phyloP scores from a whole-genome alignment of 1,140 invertebrate species.

The Odontomachus brunneus region DNA sequence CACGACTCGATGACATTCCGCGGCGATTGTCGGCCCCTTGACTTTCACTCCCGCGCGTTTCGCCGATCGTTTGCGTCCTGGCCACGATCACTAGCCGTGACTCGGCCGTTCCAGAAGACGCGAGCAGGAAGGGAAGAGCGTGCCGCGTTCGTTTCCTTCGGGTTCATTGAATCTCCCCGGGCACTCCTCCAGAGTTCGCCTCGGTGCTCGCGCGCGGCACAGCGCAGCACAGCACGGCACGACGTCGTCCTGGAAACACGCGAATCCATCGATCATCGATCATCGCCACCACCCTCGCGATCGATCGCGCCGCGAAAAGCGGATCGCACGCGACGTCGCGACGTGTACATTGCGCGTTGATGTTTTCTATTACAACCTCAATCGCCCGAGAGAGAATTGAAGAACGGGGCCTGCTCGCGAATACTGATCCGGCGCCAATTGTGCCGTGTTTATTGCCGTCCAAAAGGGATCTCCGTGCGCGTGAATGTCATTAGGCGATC shows the following conservation, averaged over 20 bases:
- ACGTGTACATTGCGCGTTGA: not conserved
- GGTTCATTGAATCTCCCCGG: constrained; percentile 75
- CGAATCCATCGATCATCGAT: constrained; percentile 74
- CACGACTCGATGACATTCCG: constrained; percentile 66
- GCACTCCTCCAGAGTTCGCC: constrained; percentile 58
- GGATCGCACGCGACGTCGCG: not conserved
- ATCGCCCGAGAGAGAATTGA: not conserved
- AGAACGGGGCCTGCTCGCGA: not conserved
- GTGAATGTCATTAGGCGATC: constrained; percentile 20
- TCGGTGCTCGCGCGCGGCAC: too few species aligned
- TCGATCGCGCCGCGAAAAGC: constrained; percentile 56
- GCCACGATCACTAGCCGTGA: constrained; percentile 77
- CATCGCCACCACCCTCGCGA: constrained; percentile 33
- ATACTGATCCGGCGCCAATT: not conserved
- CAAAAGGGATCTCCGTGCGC: not conserved
- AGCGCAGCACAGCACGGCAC: constrained; percentile 66
- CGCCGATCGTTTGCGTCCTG: constrained; percentile 64
- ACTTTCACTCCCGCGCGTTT: constrained; percentile 74
- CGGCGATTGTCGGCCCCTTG: constrained; percentile 70
- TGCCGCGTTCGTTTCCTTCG: constrained; percentile 66
- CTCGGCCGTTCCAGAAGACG: constrained; percentile 73
- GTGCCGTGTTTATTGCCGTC: not conserved
- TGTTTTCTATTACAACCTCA: constrained; percentile 10
- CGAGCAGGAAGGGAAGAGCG: constrained; percentile 66
- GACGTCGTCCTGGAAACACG: constrained; percentile 70